These are phyloP conservation scores for Salminus brasiliensis DNA, from an alignment of 2,113 vertebrate genomes.

Conservation along the genomic window DNA sequence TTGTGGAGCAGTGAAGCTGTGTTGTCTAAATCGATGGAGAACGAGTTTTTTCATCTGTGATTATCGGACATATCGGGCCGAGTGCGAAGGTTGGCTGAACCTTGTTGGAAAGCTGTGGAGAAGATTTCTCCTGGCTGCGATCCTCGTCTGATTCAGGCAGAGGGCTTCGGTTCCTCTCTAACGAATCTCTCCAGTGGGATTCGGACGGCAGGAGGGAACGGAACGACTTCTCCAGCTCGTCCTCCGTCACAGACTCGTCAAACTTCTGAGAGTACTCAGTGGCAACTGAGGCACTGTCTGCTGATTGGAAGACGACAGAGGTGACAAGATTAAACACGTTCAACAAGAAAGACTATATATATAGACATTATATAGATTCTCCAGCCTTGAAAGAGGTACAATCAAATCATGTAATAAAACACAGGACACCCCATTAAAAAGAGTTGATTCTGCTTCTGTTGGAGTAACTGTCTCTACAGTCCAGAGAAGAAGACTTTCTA, in stretches of 20 bases:
- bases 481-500: too few relatives aligned
- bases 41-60: too few relatives aligned
- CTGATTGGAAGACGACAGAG: constrained; percentile 27
- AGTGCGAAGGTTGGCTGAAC: not conserved
- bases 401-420: too few relatives aligned
- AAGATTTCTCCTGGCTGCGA: constrained; percentile 71
- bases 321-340: not conserved
- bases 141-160: constrained; percentile 90
- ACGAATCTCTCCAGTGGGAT: constrained; percentile 88
- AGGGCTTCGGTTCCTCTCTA: constrained; percentile 84
- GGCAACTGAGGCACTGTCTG: constrained; percentile 85
- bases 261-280: constrained; percentile 93
- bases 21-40: too few relatives aligned
- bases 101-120: constrained; percentile 23
- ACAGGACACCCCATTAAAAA: too few relatives aligned
- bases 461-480: too few relatives aligned
- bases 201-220: constrained; percentile 93
- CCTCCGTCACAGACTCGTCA: constrained; percentile 94
- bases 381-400: too few relatives aligned
- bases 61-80: too few relatives aligned
- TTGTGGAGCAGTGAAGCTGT: too few relatives aligned
- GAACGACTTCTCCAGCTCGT: constrained; percentile 93
- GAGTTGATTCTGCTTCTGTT: too few relatives aligned
- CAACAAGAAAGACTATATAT: not conserved
- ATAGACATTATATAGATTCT: not conserved